Base-by-base conservation (phyloP, 2,888 invertebrate species). In the Epirrhoe alternata region DNA sequence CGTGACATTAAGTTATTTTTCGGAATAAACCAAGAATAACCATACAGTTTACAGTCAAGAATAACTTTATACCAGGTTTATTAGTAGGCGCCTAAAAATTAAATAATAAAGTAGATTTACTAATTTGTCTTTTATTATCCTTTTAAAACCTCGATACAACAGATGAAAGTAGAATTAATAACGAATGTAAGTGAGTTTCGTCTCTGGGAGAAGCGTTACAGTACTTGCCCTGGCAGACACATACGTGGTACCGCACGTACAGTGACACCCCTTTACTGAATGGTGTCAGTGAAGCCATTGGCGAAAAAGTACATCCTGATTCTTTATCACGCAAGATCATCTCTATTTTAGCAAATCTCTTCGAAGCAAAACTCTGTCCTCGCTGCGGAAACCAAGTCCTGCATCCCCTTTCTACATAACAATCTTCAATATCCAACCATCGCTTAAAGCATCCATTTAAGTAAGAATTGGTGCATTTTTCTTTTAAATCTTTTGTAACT, bases 181-280 rank as follows among this genome's bases (percentile, higher is more conserved):
- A 6, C 35, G 35, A 51, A 56, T 56, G 24, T n/a, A 51, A 35
- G 17, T 14, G 6, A 35, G 5, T 24, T 33, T 31, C n/a, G 8
- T 6, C 31, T 24, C 4, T 33, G 12, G 38, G 61, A 16, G 78
- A 68, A 57, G 60, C 16, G 69, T 89, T 89, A 66, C 89, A 89
- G 33, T 77, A 86, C 2, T 10, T 71, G 3, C 70, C 70, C 1
- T 66, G 63, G 57, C 88, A 88, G 10, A 88, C 85, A 66, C 89
- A 89, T 0, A 84, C 87, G 73, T 87, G 80, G 59, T 84, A 88
- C 6, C 81, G 77, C 1, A 78, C 80, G 59, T 72, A 89, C 7
- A 90, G 69, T 0, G 88, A 88, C 47, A 87, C 69, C 6, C 77
- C 70, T 57, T 76, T 76, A 62, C 79, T 82, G 61, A 88, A 88